Base-by-base conservation (phyloP, 2,888 invertebrate genomes). In the Polyommatus icarus region DNA sequence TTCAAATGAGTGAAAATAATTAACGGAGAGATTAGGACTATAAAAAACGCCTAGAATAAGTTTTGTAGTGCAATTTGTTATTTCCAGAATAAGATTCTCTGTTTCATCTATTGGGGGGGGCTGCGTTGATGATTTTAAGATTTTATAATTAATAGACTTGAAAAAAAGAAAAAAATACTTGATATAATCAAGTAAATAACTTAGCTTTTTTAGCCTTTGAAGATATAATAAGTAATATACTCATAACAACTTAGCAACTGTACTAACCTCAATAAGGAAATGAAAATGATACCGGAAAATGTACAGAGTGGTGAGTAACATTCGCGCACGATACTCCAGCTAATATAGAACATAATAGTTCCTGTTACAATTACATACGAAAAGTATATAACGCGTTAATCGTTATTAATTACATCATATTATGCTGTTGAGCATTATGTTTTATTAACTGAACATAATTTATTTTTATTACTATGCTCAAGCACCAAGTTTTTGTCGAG, bases 271-370 rank as follows among this genome's bases (percentile, higher is more conserved):
- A 20, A 72, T 29, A 54, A 75, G 75, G 75, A 75, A 75, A 75
- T 75, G 75, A 75, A 75, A 75, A 75, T 54, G 50, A 50, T 54
- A 75, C 75, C 75, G 75, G 75, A 75, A 73, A 73, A 73, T 73
- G 46, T 12, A 32, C 29, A 1, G 67, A 67, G 67, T 18, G 29
- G 24, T 32, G 67, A 67, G 29, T 73, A 73, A 12, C 73, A 24
- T 12, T 20, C 75, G 75, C 54, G 75, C 75, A 54, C 75, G 75
- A 73, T 73, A 24, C 75, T 40, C 20, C 3, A 24, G 15, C n/a
- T 73, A 46, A 73, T 20, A 73, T 24, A 46, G 29, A 29, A 67
- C 29, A 67, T 73, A 46, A 40, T 40, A 73, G 40, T 40, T 73
- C 40, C 73, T 73, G 73, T 24, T 40, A 40, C 15, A 73, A 15